phyloP scores from a whole-genome alignment of 64 coral and sea anemone genomes.

The Trachythela sp. region DNA sequence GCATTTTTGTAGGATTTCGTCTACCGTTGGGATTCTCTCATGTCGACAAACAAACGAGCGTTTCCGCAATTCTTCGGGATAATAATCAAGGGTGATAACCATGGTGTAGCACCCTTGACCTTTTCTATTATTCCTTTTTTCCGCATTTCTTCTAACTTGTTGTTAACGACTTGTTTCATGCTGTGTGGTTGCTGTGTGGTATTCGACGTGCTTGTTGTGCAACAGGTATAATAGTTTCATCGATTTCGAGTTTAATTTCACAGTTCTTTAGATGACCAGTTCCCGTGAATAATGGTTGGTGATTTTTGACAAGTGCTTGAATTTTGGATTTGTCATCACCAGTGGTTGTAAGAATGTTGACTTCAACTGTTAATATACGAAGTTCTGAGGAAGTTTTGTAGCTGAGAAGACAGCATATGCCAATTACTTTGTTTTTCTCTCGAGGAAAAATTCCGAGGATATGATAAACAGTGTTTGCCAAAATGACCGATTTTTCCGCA shows the following conservation, averaged over 20 bases:
- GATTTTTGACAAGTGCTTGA: neutral
- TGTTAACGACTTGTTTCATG: too few relatives aligned
- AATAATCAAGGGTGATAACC: neutral
- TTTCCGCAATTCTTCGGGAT: neutral
- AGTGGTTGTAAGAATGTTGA: neutral
- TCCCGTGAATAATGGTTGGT: neutral
- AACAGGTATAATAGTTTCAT: neutral
- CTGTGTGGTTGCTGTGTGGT: too few relatives aligned
- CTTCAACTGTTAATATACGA: neutral
- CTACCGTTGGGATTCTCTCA: neutral
- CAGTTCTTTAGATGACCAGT: neutral
- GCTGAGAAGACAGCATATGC: neutral
- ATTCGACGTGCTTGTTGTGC: neutral
- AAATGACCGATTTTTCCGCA: neutral
- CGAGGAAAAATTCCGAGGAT: too few relatives aligned
- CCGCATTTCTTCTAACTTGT: too few relatives aligned
- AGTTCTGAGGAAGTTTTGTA: neutral
- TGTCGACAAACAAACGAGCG: neutral
- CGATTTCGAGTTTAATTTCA: neutral
- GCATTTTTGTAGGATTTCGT: too few relatives aligned
- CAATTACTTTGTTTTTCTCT: neutral
- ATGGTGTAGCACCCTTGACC: neutral
- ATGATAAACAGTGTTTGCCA: neutral
- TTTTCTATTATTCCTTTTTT: too few relatives aligned
- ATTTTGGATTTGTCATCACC: neutral